phyloP scores from a whole-genome alignment of 2,797 vertebrate genomes.

The Etheostoma perlongum region DNA sequence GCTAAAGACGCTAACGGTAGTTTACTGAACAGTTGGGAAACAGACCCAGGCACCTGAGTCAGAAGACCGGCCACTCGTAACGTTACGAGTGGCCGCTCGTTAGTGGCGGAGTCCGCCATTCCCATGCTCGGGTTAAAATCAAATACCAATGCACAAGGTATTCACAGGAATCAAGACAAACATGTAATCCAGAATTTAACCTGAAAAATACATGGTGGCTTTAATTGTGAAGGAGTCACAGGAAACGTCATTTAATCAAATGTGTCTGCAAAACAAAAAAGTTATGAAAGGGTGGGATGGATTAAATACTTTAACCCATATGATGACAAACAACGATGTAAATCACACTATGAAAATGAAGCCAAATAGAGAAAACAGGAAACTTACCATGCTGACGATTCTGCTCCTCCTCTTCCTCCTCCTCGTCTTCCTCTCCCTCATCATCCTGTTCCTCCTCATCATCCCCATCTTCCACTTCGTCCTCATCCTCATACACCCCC shows the following conservation, averaged over 20 bases:
- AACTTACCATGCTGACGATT: slow-evolving; percentile 86
- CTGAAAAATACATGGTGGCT: neutral
- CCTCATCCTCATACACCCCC: slow-evolving; percentile 77
- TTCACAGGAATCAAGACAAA: neutral
- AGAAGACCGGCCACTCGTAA: too few relatives aligned
- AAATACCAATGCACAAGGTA: neutral
- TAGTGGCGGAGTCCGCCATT: neutral
- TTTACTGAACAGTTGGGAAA: too few relatives aligned
- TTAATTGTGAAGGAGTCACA: neutral
- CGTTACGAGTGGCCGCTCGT: too few relatives aligned
- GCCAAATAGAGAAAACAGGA: neutral
- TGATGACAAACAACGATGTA: too few relatives aligned
- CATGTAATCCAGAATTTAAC: neutral
- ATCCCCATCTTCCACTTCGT: slow-evolving; percentile 87
- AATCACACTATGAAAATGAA: too few relatives aligned
- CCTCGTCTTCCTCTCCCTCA: slow-evolving; percentile 81
- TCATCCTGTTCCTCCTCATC: slow-evolving; percentile 85
- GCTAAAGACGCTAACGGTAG: too few relatives aligned
- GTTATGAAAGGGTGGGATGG: neutral
- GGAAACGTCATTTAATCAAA: neutral
- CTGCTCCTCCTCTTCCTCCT: slow-evolving; percentile 84
- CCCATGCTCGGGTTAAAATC: neutral
- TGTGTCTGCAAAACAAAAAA: neutral
- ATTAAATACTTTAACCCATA: neutral
- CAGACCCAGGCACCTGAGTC: too few relatives aligned